Conservation (phyloP, 2,888 invertebrate genomes). For the Phymatocera aterrima region DNA sequence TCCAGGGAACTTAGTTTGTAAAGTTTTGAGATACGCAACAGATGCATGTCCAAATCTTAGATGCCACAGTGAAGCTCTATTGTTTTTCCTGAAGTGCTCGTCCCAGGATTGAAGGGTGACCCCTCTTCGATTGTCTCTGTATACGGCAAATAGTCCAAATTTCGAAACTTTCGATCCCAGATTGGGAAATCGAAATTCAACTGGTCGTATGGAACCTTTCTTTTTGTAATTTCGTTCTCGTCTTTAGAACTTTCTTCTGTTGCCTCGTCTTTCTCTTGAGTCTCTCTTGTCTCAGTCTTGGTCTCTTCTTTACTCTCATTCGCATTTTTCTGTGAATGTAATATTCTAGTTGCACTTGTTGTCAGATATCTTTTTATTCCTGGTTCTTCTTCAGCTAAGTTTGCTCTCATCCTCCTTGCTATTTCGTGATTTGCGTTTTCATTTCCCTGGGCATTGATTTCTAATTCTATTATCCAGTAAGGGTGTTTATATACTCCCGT, state of each 20-base stretch:
- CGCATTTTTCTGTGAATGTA: background rate
- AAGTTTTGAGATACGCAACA: constrained; percentile 51
- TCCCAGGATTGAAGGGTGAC: constrained; percentile 3
- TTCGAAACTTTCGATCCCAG: constrained; percentile 47
- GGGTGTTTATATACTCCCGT: background rate
- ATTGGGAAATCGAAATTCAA: constrained; percentile 47
- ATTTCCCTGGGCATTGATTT: background rate
- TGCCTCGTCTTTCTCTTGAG: background rate
- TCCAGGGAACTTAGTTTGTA: constrained; percentile 50
- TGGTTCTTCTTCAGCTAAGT: constrained; percentile 22
- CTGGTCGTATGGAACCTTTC: constrained; percentile 34
- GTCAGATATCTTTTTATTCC: constrained; percentile 38
- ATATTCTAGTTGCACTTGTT: constrained; percentile 34
- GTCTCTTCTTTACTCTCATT: background rate
- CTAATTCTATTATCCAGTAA: constrained; percentile 21
- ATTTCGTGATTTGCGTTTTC: background rate
- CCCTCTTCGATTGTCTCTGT: constrained; percentile 37
- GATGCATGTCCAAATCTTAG: constrained; percentile 56
- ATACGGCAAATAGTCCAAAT: constrained; percentile 43
- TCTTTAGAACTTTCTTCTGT: background rate
- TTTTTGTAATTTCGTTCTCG: constrained; percentile 5
- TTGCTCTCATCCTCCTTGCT: constrained; percentile 8
- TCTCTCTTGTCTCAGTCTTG: background rate
- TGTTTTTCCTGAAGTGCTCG: constrained; percentile 37
- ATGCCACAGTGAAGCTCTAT: constrained; percentile 57